phyloP scores from a whole-genome alignment of 1,140 invertebrate species.

The Homalodisca vitripennis region DNA sequence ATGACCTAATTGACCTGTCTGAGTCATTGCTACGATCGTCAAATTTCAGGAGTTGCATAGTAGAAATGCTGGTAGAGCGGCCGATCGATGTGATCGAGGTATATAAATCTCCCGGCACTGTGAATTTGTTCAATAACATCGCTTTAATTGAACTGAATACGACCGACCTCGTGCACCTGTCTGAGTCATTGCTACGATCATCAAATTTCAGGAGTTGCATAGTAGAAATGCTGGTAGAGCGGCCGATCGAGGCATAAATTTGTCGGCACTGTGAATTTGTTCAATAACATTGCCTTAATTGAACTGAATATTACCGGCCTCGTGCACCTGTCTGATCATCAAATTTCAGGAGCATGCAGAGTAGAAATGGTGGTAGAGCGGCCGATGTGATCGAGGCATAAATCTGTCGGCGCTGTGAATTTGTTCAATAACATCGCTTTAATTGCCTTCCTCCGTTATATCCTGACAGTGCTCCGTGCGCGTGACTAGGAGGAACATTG shows the following conservation, averaged over 20 bases:
- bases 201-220: too few species aligned
- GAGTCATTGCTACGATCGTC: too few species aligned
- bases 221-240: too few species aligned
- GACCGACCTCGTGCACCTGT: too few species aligned
- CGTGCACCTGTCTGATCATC: too few species aligned
- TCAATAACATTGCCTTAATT: not conserved
- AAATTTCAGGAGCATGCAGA: too few species aligned
- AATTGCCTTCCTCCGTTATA: not conserved
- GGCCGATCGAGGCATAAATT: conserved; percentile 1
- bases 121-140: conserved; percentile 9
- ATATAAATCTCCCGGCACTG: not conserved
- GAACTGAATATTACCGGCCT: too few species aligned
- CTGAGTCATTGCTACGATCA: too few species aligned
- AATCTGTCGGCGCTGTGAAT: not conserved
- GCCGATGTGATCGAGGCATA: conserved; percentile 7
- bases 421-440: conserved; percentile 3
- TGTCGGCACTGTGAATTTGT: not conserved
- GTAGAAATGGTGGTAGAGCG: too few species aligned
- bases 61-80: too few species aligned
- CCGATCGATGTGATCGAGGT: conserved; percentile 1
- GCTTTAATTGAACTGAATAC: conserved; percentile 3
- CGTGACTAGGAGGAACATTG: not conserved
- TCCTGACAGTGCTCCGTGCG: not conserved
- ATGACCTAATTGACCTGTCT: too few species aligned
- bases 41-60: too few species aligned